Evolutionary conservation across 2,113 vertebrate genomes (phyloP).

Genomic region (Syngnathoides biaculeatus): DNA sequence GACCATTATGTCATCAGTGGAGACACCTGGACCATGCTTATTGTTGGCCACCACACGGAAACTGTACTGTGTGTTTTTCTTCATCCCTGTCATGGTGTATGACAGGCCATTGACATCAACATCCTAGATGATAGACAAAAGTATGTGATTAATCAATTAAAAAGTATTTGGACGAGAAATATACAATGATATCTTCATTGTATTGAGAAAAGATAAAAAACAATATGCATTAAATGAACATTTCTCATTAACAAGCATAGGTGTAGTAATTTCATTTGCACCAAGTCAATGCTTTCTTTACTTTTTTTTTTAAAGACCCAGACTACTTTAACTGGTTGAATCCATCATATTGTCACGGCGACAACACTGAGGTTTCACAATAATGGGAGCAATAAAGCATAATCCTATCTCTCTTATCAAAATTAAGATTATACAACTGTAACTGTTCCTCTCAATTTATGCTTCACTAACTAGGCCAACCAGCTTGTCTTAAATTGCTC

Average conservation of each 20-base stretch:
- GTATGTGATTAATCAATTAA: neutral
- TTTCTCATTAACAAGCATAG: neutral
- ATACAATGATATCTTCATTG: neutral
- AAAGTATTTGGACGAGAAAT: neutral
- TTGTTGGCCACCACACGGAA: constrained; percentile 96
- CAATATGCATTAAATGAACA: too few species aligned
- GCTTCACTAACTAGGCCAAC: constrained; percentile 39
- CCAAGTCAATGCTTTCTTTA: neutral
- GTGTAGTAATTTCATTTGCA: neutral
- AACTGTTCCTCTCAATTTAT: constrained; percentile 20
- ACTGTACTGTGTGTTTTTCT: constrained; percentile 91
- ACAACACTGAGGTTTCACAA: neutral
- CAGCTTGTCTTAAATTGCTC: constrained; percentile 26
- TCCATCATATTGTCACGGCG: neutral
- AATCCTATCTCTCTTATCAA: neutral
- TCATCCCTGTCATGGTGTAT: constrained; percentile 81
- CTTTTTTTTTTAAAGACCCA: neutral
- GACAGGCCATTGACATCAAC: constrained; percentile 80
- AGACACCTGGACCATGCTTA: constrained; percentile 92
- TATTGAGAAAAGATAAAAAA: neutral
- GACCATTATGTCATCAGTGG: constrained; percentile 84
- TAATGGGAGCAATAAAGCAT: too few species aligned
- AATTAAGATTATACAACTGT: neutral
- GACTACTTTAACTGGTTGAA: neutral
- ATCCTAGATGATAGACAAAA: constrained; percentile 73